Evolutionary conservation across 2,888 invertebrate genomes (phyloP).

Genomic region (Leucania comma): DNA sequence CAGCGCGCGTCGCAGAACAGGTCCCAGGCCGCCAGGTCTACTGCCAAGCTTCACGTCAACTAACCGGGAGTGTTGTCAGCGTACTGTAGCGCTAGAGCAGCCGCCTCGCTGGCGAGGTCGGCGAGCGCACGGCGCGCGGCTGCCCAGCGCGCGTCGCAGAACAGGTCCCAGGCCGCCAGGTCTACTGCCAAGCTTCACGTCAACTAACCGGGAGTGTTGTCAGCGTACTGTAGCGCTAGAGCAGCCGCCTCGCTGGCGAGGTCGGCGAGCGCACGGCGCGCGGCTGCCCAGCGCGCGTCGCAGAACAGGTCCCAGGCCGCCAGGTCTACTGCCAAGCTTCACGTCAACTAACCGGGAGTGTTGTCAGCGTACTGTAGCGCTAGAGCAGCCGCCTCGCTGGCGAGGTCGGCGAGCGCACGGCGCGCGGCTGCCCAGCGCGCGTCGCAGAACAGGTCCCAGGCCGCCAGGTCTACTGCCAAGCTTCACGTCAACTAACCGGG

Average conservation of each 20-base stretch:
- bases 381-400: constrained; percentile 93
- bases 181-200: constrained; percentile 95
- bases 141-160: constrained; percentile 95
- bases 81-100: constrained; percentile 90
- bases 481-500: constrained; percentile 86
- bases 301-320: constrained; percentile 96
- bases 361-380: constrained; percentile 80
- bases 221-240: constrained; percentile 86
- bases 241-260: constrained; percentile 93
- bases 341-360: constrained; percentile 66
- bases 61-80: constrained; percentile 42
- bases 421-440: constrained; percentile 93
- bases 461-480: constrained; percentile 95
- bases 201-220: constrained; percentile 25
- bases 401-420: constrained; percentile 91
- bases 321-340: constrained; percentile 96
- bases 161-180: constrained; percentile 96
- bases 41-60: no score
- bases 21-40: no score
- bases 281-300: constrained; percentile 95
- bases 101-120: constrained; percentile 93
- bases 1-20: no score
- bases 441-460: constrained; percentile 97
- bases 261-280: constrained; percentile 90
- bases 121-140: constrained; percentile 91